Percentiles rank a stretch among this genome's conserved stretches.
Conservation (phyloP, 2,113 vertebrate genomes). For the Caloenas nicobarica region DNA sequence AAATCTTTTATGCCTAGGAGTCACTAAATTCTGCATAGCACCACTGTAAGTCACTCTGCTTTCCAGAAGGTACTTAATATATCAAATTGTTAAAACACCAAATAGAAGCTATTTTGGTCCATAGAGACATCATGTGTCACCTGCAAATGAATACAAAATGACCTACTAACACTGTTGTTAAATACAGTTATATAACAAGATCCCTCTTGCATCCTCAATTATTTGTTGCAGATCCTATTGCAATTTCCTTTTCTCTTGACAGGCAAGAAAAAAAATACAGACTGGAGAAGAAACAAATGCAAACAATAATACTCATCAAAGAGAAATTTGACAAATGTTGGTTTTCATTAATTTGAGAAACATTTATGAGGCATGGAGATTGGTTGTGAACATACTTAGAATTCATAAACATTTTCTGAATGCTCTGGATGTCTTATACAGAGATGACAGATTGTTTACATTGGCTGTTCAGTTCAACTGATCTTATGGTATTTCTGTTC, state of each 20-base stretch:
- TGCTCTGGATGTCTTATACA: background rate
- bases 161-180: background rate
- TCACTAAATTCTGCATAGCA: background rate
- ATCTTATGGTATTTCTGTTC: slow-evolving; percentile 4
- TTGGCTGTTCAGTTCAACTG: background rate
- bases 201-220: background rate
- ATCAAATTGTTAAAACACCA: background rate
- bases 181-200: background rate
- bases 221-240: background rate
- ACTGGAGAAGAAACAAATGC: background rate
- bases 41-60: background rate
- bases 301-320: slow-evolving; percentile 10
- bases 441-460: slow-evolving; percentile 21
- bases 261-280: background rate
- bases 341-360: slow-evolving; percentile 16
- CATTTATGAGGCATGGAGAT: background rate
- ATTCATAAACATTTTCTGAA: slow-evolving; percentile 6
- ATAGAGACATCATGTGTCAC: background rate
- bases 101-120: background rate
- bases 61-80: background rate
- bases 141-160: background rate
- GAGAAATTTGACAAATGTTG: background rate
- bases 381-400: background rate
- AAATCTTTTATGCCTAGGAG: background rate
- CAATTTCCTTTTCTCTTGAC: background rate